phyloP scores from a whole-genome alignment of 2,888 invertebrate species.

The Acrobasis suavella region DNA sequence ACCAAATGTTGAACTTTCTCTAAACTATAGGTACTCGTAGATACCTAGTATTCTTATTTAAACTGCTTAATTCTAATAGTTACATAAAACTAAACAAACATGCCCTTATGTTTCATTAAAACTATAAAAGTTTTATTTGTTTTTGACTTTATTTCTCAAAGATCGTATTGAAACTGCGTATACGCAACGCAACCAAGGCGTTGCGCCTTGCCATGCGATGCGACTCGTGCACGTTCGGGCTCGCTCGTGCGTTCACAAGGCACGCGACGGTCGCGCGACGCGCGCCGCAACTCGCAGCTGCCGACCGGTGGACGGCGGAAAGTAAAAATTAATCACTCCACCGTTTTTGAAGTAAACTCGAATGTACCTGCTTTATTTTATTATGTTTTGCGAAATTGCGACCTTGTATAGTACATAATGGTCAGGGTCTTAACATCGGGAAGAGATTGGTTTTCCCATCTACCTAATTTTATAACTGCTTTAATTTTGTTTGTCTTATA shows the following conservation, averaged over 20 bases:
- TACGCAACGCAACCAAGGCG: constrained; percentile 34
- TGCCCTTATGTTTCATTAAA: too few species aligned
- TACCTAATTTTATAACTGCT: too few species aligned
- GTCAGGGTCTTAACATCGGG: too few species aligned
- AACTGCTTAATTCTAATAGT: too few species aligned
- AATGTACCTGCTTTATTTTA: constrained; percentile 10
- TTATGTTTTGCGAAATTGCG: background rate
- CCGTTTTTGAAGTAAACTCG: constrained; percentile 11
- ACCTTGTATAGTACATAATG: background rate
- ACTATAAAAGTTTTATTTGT: too few species aligned
- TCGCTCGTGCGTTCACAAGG: constrained; percentile 64
- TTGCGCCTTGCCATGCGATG: constrained; percentile 9
- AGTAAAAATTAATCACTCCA: constrained; percentile 20
- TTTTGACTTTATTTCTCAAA: too few species aligned
- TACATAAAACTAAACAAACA: too few species aligned
- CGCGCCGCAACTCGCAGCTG: constrained; percentile 64
- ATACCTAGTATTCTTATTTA: too few species aligned
- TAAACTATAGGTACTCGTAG: too few species aligned
- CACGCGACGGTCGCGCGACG: constrained; percentile 76
- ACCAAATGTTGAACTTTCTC: too few species aligned
- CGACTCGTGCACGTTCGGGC: constrained; percentile 58
- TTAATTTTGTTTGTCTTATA: too few species aligned
- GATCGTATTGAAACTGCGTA: constrained; percentile 19
- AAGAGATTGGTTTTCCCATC: too few species aligned
- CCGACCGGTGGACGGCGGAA: constrained; percentile 50